phyloP scores from a whole-genome alignment of 2,888 invertebrate genomes.

The Dasypolia templi region DNA sequence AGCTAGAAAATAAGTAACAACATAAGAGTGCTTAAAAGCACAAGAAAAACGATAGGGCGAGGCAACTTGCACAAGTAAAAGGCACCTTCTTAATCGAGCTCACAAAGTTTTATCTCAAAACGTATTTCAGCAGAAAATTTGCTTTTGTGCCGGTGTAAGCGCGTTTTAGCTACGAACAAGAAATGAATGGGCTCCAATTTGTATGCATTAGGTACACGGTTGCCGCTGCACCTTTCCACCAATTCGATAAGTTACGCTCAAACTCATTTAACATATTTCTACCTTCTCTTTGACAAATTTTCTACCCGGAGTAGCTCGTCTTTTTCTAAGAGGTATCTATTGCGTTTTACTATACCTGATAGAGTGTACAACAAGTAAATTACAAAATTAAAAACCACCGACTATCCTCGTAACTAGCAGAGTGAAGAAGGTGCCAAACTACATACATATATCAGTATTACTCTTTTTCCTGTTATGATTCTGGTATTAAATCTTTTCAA shows the following conservation, averaged over 20 bases:
- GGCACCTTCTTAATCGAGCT: neutral
- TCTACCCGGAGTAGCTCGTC: neutral
- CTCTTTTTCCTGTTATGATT: neutral
- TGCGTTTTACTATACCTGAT: neutral
- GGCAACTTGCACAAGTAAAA: neutral
- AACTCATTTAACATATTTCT: constrained; percentile 34
- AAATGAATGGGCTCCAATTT: constrained; percentile 53
- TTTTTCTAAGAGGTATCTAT: neutral
- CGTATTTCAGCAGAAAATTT: constrained; percentile 31
- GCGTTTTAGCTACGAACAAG: constrained; percentile 35
- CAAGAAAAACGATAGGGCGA: neutral
- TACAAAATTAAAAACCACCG: too few relatives aligned
- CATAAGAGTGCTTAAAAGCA: neutral
- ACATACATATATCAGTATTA: neutral
- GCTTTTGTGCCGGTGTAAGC: constrained; percentile 29
- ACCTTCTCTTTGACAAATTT: constrained; percentile 13
- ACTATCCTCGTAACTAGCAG: too few relatives aligned
- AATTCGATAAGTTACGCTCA: constrained; percentile 30
- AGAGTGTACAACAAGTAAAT: too few relatives aligned
- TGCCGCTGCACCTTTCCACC: constrained; percentile 27
- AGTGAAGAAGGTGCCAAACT: neutral
- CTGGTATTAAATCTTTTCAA: too few relatives aligned
- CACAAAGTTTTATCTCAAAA: constrained; percentile 32
- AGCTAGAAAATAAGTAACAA: neutral
- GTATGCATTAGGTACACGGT: constrained; percentile 51